Base-by-base conservation (phyloP, 2,113 vertebrate species). In the Phaethornis superciliosus region DNA sequence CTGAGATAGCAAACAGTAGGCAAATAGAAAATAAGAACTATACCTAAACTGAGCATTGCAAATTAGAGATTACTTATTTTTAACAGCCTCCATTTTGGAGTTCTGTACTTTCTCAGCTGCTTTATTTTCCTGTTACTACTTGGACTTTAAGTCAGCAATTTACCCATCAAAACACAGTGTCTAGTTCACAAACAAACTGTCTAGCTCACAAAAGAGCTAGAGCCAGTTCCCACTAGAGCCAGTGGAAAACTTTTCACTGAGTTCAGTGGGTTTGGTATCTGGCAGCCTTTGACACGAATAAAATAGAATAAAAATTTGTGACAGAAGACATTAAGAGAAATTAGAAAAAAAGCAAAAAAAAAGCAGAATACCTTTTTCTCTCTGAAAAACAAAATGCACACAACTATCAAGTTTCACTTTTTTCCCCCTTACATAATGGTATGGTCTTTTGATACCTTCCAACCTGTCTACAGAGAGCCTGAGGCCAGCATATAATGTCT, bases 141-240 rank as follows among this genome's bases (percentile, higher is more conserved):
- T 93, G 72, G 85, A 47, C 76, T 85, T 92, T n/a, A 94, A 91
- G 52, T 86, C 70, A 92, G 90, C 79, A 74, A 54, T 95, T 95
- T 96, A 91, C 49, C 81, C 78, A 89, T 95, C 83, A 76, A 94
- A 93, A 95, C 83, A 97, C 80, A 81, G 85, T 74, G 89, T 93
- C 88, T 95, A 88, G 85, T 59, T 93, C 91, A 88, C 2, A 79
- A 93, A 83, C 85, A 94, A 95, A 92, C 88, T 94, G 94, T 93
- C 91, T 94, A 88, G 93, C 84, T 94, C 54, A 46, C 71, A 89
- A 49, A 91, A 71, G 55, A 86, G 30, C 79, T 67, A 27, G 26
- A 88, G 92, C 88, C 85, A 93, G 91, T 94, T 95, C 93, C 90
- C 80, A 80, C 70, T 97, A 71, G 47, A 91, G 86, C 58, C 78